phyloP scores from a whole-genome alignment of 2,888 invertebrate genomes.

The Cephus runcator region DNA sequence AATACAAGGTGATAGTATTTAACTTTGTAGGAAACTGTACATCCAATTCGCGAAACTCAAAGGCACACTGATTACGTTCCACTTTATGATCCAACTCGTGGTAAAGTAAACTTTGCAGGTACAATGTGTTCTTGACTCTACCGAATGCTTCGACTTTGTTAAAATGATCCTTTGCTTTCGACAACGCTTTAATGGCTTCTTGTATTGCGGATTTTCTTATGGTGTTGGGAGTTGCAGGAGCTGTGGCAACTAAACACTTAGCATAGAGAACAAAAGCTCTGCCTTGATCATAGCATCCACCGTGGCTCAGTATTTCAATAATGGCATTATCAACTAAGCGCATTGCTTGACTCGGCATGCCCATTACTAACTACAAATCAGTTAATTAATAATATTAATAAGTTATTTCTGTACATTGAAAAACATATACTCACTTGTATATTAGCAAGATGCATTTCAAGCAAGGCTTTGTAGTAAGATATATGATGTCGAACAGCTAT shows the following conservation, averaged over 20 bases:
- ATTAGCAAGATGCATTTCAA: constrained; percentile 83
- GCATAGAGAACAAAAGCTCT: constrained; percentile 81
- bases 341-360: constrained; percentile 81
- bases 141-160: constrained; percentile 80
- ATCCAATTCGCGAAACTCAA: constrained; percentile 82
- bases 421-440: constrained; percentile 67
- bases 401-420: not conserved
- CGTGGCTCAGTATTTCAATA: constrained; percentile 81
- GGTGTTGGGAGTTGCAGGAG: constrained; percentile 65
- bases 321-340: constrained; percentile 77
- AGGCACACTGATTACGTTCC: constrained; percentile 84
- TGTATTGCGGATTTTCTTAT: constrained; percentile 68
- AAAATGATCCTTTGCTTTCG: constrained; percentile 77
- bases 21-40: constrained; percentile 76
- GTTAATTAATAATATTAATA: not conserved
- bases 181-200: constrained; percentile 72
- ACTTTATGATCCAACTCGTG: constrained; percentile 77
- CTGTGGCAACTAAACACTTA: constrained; percentile 80
- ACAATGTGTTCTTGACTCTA: constrained; percentile 78
- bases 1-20: constrained; percentile 63
- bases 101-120: constrained; percentile 74
- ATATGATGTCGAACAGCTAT: constrained; percentile 80
- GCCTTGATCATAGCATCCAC: constrained; percentile 83
- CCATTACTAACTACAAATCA: constrained; percentile 73
- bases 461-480: constrained; percentile 79